phyloP scores from a whole-genome alignment of 2,797 vertebrate species.

The Typhlichthys subterraneus region DNA sequence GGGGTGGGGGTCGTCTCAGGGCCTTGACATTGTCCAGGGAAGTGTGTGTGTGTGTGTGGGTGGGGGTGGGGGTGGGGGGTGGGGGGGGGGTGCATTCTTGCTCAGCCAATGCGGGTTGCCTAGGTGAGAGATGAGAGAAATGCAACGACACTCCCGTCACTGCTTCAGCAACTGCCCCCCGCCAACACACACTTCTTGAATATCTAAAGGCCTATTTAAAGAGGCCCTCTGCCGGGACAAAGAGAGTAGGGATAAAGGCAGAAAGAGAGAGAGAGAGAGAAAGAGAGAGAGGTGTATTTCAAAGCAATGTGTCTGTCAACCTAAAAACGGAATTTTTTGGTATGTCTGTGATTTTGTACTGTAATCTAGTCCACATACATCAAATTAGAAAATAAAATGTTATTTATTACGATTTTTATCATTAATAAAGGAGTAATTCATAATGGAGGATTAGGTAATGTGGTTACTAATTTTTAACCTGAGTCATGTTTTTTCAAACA shows the following conservation, averaged over 20 bases:
- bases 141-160: slow-evolving; percentile 85
- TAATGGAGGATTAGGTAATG: too few relatives aligned
- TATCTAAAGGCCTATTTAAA: slow-evolving; percentile 82
- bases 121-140: slow-evolving; percentile 86
- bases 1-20: slow-evolving; percentile 49
- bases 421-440: too few relatives aligned
- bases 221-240: slow-evolving; percentile 80
- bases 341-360: too few relatives aligned
- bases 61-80: background rate
- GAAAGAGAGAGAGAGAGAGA: slow-evolving; percentile 62
- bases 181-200: slow-evolving; percentile 74
- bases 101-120: slow-evolving; percentile 89
- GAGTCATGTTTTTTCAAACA: too few relatives aligned
- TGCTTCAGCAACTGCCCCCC: slow-evolving; percentile 70
- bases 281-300: background rate
- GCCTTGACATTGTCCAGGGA: slow-evolving; percentile 16
- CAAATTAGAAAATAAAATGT: too few relatives aligned
- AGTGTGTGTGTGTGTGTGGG: background rate
- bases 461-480: too few relatives aligned
- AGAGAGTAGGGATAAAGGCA: slow-evolving; percentile 81
- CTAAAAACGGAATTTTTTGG: too few relatives aligned
- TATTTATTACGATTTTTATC: too few relatives aligned
- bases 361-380: too few relatives aligned
- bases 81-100: slow-evolving; percentile 87
- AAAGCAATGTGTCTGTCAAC: too few relatives aligned